phyloP scores from a whole-genome alignment of 1,140 invertebrate species.

The Drosophila ambigua region DNA sequence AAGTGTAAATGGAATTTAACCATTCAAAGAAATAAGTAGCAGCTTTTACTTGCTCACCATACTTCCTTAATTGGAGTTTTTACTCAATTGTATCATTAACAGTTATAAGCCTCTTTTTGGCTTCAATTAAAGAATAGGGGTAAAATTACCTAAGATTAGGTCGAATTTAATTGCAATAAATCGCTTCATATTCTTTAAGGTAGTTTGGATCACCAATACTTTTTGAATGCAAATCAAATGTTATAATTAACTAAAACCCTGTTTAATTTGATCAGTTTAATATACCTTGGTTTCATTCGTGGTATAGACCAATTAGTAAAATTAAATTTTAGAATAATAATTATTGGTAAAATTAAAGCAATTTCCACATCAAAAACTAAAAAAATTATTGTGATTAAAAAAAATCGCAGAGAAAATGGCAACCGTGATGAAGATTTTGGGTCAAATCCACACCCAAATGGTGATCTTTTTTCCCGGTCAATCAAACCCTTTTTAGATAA shows the following conservation, averaged over 20 bases:
- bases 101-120: conserved; percentile 86
- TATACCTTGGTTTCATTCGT: conserved; percentile 87
- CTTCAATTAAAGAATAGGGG: conserved; percentile 86
- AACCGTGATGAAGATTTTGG: conserved; percentile 85
- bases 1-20: too few species aligned
- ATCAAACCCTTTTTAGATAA: conserved; percentile 85
- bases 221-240: conserved; percentile 87
- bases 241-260: conserved; percentile 87
- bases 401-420: conserved; percentile 87
- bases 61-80: too few species aligned
- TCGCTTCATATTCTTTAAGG: conserved; percentile 85
- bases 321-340: conserved; percentile 77
- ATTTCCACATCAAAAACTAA: conserved; percentile 85
- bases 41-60: too few species aligned
- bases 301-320: conserved; percentile 85
- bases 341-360: conserved; percentile 58
- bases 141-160: conserved; percentile 85
- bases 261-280: conserved; percentile 85
- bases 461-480: conserved; percentile 86
- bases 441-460: conserved; percentile 88
- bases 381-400: conserved; percentile 85
- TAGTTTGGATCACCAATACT: conserved; percentile 85
- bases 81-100: too few species aligned
- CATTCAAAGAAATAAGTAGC: too few species aligned
- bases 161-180: conserved; percentile 86